These are phyloP conservation scores for Lepilemur ruficaudatus DNA, from an alignment of 2,797 vertebrate species.

Conservation along the genomic window DNA sequence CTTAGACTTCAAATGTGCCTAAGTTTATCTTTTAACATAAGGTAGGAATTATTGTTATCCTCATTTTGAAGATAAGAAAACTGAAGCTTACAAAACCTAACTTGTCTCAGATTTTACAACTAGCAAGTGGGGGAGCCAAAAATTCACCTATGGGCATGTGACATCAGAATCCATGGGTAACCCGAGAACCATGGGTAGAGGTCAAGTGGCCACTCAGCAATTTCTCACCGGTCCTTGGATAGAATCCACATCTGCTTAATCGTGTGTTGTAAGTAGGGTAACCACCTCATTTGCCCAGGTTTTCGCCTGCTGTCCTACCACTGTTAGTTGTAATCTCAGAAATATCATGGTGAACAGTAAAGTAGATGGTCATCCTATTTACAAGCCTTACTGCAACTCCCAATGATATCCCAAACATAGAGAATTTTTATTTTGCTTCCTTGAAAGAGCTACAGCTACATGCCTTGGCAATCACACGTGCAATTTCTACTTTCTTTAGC, in stretches of 20 bases:
- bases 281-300: not conserved
- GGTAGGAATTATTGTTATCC: not conserved
- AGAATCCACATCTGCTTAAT: not conserved
- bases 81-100: not conserved
- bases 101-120: not conserved
- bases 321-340: not conserved
- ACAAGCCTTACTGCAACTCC: not conserved
- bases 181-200: not conserved
- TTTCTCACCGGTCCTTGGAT: not conserved
- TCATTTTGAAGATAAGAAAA: not conserved
- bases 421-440: not conserved
- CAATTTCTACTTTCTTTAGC: not conserved
- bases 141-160: not conserved
- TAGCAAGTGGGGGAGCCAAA: not conserved
- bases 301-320: not conserved
- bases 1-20: not conserved
- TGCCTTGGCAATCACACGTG: not conserved
- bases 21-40: not conserved
- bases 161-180: not conserved
- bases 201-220: not conserved
- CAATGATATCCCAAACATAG: not conserved
- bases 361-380: not conserved
- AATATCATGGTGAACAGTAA: not conserved
- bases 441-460: not conserved
- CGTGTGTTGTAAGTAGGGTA: not conserved